phyloP scores from a whole-genome alignment of 2,797 vertebrate genomes.

The Rhynchotus rufescens region DNA sequence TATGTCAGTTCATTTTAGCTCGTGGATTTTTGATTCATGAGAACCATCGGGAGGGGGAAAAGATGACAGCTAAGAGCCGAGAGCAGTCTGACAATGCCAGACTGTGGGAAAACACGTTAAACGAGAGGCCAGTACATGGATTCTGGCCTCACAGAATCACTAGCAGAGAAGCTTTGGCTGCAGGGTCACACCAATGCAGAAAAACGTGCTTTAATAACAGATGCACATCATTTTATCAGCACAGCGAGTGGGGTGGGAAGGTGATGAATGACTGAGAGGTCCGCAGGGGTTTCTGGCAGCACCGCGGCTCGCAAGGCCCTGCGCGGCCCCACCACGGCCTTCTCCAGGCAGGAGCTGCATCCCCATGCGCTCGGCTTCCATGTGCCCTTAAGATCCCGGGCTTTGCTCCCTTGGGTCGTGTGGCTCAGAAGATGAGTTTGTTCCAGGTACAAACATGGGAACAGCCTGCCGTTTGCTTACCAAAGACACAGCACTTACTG shows the following conservation, averaged over 20 bases:
- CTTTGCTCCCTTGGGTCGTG: constrained; percentile 3
- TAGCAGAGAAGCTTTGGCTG: constrained; percentile 51
- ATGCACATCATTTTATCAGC: constrained; percentile 63
- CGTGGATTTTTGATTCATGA: background rate
- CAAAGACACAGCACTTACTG: background rate
- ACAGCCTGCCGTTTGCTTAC: background rate
- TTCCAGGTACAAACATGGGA: background rate
- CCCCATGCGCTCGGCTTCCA: background rate
- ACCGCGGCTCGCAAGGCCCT: constrained; percentile 47
- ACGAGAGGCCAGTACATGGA: constrained; percentile 38
- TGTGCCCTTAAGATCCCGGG: constrained; percentile 52
- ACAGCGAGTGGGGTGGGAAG: constrained; percentile 26
- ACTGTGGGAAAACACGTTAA: constrained; percentile 8
- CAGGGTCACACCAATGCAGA: constrained; percentile 62
- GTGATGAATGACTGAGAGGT: constrained; percentile 60
- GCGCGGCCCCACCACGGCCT: constrained; percentile 48
- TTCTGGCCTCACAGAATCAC: constrained; percentile 41
- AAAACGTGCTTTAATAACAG: constrained; percentile 69
- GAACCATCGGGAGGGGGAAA: background rate
- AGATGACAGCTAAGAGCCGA: background rate
- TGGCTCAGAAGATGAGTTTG: constrained; percentile 20
- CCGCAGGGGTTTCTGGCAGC: constrained; percentile 53
- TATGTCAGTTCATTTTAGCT: constrained; percentile 18
- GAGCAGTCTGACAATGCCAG: background rate
- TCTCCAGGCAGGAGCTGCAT: constrained; percentile 51